Base-by-base conservation (phyloP, 1,140 invertebrate genomes). In the Schlechtendalia chinensis region DNA sequence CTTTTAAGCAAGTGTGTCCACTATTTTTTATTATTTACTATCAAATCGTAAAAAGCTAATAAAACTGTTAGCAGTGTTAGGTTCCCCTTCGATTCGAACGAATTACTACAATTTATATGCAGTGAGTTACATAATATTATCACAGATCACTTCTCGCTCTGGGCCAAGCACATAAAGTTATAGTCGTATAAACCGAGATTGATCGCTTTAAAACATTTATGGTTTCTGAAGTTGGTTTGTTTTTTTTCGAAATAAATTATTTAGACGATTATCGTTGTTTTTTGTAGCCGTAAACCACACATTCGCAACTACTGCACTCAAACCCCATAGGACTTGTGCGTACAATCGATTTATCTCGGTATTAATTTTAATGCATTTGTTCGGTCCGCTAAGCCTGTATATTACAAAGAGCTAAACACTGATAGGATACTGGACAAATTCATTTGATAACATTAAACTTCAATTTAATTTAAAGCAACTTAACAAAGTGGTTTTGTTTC, bases 401-500 rank as follows among this genome's bases (percentile, higher is more conserved):
- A 69, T 69, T 69, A 27, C 22, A 69, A 47, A 50, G 22, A 69
- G 45, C 32, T 47, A 10, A 27, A 50, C 45, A 69, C 16, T 50
- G 67, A 50, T 69, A 69, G 67, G 39, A n/a, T 69, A 69, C 22
- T 27, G 45, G 50, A 69, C 24, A 50, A 50, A 69, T 69, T 17
- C n/a, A 24, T 3, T 50, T 50, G 32, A 69, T 69, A 47, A 27
- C 45, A 27, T 69, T 50, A 27, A 69, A 69, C 45, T 50, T 1
- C 14, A 69, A 69, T 50, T 67, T 50, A 47, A 69, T 69, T 50
- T 50, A 10, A 50, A 69, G 45, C 45, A 50, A 69, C 22, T 69
- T 24, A 69, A 69, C 67, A 27, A 50, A 69, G 67, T 69, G 24
- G 67, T 69, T 50, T 50, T 27, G 67, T 50, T 69, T 69, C 39